phyloP scores from a whole-genome alignment of 2,797 vertebrate species.

The Clarias platycephalus region DNA sequence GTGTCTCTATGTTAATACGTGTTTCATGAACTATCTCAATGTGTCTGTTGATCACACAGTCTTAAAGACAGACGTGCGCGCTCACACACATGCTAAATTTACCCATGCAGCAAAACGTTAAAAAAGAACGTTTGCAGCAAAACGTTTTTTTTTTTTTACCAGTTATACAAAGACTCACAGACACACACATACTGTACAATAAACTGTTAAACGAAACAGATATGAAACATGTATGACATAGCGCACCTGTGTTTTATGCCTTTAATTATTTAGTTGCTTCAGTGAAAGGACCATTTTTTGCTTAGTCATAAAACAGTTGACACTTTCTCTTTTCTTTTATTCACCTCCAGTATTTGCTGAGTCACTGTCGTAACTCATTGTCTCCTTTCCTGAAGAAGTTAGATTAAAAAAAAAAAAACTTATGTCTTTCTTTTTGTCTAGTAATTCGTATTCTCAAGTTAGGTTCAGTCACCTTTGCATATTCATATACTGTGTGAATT shows the following conservation, averaged over 20 bases:
- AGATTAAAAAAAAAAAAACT: background rate
- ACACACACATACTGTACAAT: background rate
- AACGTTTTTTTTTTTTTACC: background rate
- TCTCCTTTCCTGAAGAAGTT: background rate
- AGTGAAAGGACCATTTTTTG: constrained; percentile 16
- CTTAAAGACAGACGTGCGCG: background rate
- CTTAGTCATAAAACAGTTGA: constrained; percentile 21
- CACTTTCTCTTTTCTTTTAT: constrained; percentile 17
- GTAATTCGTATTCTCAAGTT: background rate
- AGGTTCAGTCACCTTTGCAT: background rate
- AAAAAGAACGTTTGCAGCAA: no score
- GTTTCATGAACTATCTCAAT: background rate
- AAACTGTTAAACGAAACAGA: background rate
- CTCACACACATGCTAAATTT: background rate
- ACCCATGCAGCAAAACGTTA: background rate
- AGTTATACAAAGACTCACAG: background rate
- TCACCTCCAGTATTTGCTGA: constrained; percentile 36
- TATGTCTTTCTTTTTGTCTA: background rate
- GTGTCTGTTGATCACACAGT: background rate
- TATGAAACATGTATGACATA: background rate
- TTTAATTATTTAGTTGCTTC: background rate
- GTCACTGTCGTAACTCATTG: constrained; percentile 36
- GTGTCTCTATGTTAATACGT: constrained; percentile 23
- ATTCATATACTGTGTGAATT: background rate
- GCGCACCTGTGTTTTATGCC: background rate